Evolutionary conservation across 2,888 invertebrate species (phyloP).

Genomic region (Synanthedon myopaeformis): DNA sequence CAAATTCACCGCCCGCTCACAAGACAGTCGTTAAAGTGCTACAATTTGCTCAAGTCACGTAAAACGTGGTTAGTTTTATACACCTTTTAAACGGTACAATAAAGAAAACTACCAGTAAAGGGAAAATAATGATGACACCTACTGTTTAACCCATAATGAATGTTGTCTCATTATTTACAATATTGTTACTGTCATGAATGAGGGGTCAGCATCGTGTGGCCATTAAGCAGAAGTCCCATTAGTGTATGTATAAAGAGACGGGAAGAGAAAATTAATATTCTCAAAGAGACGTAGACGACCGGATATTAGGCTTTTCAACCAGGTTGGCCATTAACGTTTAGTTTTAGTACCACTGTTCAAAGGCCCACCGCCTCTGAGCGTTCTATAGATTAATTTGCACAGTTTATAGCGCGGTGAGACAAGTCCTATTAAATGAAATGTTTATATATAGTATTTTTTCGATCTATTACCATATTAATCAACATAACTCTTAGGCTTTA

Average conservation of each 20-base stretch:
- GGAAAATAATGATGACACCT: not conserved
- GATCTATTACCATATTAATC: too few species aligned
- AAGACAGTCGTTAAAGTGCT: constrained; percentile 47
- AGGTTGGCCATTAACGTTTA: constrained; percentile 26
- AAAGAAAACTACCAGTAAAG: not conserved
- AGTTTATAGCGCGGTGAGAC: not conserved
- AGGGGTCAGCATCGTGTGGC: not conserved
- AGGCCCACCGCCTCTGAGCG: constrained; percentile 5
- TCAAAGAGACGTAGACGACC: constrained; percentile 30
- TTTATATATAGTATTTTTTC: too few species aligned
- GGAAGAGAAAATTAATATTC: constrained; percentile 46
- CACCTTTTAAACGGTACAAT: not conserved
- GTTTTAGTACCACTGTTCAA: constrained; percentile 10
- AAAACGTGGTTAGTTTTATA: constrained; percentile 12
- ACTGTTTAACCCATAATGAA: not conserved
- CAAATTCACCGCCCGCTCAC: constrained; percentile 2
- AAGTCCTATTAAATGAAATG: too few species aligned
- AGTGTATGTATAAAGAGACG: constrained; percentile 24
- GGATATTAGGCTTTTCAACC: constrained; percentile 53
- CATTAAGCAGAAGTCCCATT: constrained; percentile 15
- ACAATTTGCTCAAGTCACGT: constrained; percentile 40
- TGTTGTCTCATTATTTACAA: not conserved
- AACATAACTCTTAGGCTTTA: too few species aligned
- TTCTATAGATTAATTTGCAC: constrained; percentile 17
- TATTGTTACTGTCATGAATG: not conserved